Evolutionary conservation across 1,140 invertebrate genomes (phyloP), one percentile per base, ranked within the genome.

Genomic region (Drosophila repleta): DNA sequence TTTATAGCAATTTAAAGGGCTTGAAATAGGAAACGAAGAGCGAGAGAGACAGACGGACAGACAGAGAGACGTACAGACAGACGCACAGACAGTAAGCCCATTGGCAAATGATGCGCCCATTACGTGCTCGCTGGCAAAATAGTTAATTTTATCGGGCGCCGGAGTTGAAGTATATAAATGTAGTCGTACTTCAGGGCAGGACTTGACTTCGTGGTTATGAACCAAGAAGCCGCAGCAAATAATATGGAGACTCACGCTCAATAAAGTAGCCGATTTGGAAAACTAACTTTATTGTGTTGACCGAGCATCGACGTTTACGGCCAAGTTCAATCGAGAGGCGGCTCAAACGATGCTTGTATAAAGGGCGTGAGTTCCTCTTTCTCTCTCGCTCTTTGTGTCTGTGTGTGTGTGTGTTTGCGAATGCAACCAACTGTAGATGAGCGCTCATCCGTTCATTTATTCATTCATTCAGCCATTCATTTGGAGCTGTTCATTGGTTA

Each of bases 391-490:
- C 3, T 39, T 7, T 24, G 10, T 46, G 10, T 64, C 4, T n/a
- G 55, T 57, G 49, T 64, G 46, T 81, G 69, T 71, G 76, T 58
- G 66, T 88, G 83, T 79, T 88, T 88, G 83, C 79, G 83, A 73
- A 88, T 88, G 83, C 83, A 88, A 69, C 83, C 83, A 83, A 83
- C 83, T 88, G 83, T 76, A 76, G 84, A 88, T 72, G 69, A 69
- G 79, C 83, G 83, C 79, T 87, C 82, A 87, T 83, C 82, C 82
- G 82, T 88, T 88, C 82, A 88, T 79, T 87, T 87, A 87, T 87
- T 87, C 82, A 88, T 85, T 88, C 83, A 87, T 87, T 88, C 82
- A 88, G 79, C 88, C 82, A 87, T 87, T 87, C 82, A 87, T 87
- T 87, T 71, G 64, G 70, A 76, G 80, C 63, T 78, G 83, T 79